Evolutionary conservation across 2,113 vertebrate genomes (phyloP), one percentile per base, ranked within the genome.

Genomic region (Eublepharis macularius): DNA sequence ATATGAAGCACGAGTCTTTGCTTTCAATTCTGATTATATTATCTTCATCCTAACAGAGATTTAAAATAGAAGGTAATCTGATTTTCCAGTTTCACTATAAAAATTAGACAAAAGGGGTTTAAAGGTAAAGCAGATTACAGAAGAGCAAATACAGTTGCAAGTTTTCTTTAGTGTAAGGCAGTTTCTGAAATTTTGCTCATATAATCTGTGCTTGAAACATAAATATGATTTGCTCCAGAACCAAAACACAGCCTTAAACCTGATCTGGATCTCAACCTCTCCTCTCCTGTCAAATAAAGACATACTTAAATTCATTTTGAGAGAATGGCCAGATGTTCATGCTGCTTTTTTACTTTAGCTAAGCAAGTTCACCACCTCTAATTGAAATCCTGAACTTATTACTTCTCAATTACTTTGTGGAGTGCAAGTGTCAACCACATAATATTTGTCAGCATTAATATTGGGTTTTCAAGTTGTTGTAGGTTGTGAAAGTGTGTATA

Each of bases 241-340:
- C n/a, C 45, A 43, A 81, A 81, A 86, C 29, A 26, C 41, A 77
- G 34, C 17, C 60, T 76, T 47, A 76, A 51, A 81, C 72, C 32
- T 86, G 70, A 81, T 86, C 72, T 86, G 45, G 79, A 86, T 86
- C 79, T 75, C 39, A 82, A 54, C 75, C 49, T 57, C 19, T 76
- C 36, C 49, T 69, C 49, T 82, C 73, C 47, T 76, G 72, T 66
- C 73, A 86, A 54, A 86, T 86, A 68, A 82, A 81, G 13, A 49
- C 12, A 60, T 86, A 54, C 24, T 82, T 82, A 54, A 82, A 49
- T 87, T 86, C 29, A 77, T 82, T 76, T 69, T 86, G 73, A 82
- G 36, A 54, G 85, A 36, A 34, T 84, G 70, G 32, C 73, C 63
- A 82, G 41, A 87, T 45, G 72, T 69, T 82, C 49, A 36, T 60